Evolutionary conservation across 35 echinoderm and acorn worm species (phyloP).

Genomic region (Heliocidaris erythrogramma): DNA sequence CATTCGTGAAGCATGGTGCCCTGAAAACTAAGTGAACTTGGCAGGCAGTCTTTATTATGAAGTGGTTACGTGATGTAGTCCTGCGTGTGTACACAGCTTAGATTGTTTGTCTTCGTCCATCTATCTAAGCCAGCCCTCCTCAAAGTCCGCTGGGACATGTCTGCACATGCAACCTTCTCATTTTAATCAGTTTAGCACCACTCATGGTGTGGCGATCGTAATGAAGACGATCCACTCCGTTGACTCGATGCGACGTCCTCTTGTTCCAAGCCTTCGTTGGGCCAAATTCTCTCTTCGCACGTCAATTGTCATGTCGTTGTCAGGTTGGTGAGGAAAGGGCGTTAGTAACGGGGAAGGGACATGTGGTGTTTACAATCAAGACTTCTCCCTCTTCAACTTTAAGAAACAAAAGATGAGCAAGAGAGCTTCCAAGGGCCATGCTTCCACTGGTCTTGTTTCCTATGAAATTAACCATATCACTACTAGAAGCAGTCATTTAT

Average conservation of each 20-base stretch:
- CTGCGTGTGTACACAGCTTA: not conserved
- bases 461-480: not conserved
- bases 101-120: not conserved
- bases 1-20: not conserved
- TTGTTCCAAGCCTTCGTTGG: conserved; percentile 16
- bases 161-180: conserved; percentile 20
- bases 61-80: not conserved
- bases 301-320: conserved; percentile 33
- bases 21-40: not conserved
- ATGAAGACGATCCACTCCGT: not conserved
- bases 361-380: conserved; percentile 34
- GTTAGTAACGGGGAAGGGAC: conserved; percentile 21
- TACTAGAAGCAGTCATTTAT: not conserved
- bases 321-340: not conserved
- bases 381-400: not conserved
- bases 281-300: conserved; percentile 39
- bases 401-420: not conserved
- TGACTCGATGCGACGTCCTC: conserved; percentile 13
- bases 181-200: conserved; percentile 31
- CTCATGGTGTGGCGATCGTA: conserved; percentile 5
- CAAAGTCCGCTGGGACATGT: conserved; percentile 7
- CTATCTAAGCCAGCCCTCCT: not conserved
- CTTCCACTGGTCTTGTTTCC: not conserved
- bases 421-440: not conserved
- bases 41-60: not conserved